Conservation (phyloP, 2,113 vertebrate genomes). For the Colossoma macropomum region DNA sequence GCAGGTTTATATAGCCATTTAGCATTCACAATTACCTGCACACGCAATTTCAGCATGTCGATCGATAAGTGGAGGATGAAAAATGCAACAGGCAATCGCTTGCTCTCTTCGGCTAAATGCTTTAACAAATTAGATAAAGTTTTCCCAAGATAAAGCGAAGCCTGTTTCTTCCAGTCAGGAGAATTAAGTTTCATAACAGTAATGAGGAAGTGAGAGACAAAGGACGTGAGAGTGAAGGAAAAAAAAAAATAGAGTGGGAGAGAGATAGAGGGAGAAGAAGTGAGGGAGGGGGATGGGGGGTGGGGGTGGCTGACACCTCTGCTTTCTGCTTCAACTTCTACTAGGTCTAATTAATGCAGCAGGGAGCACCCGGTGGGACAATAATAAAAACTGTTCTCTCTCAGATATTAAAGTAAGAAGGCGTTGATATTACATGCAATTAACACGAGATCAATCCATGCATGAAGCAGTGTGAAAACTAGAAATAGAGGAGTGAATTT, state of each 20-base stretch:
- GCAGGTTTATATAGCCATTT: not conserved
- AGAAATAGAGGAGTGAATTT: slow-evolving; percentile 26
- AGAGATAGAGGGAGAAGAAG: not conserved
- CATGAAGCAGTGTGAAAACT: slow-evolving; percentile 30
- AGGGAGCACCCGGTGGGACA: not conserved
- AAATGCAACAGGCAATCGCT: not conserved
- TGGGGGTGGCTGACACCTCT: not conserved
- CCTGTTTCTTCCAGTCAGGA: not conserved
- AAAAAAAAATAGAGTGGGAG: not conserved
- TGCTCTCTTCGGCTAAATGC: not conserved
- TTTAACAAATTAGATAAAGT: not conserved
- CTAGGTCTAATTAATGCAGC: slow-evolving; percentile 38
- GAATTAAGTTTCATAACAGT: not conserved
- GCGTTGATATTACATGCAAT: slow-evolving; percentile 46
- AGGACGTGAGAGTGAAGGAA: not conserved
- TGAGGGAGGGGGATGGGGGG: not conserved
- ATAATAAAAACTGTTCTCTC: slow-evolving; percentile 38
- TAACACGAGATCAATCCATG: slow-evolving; percentile 53
- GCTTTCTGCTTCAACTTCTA: slow-evolving; percentile 43
- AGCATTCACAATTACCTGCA: slow-evolving; percentile 21
- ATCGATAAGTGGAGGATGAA: not conserved
- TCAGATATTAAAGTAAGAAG: slow-evolving; percentile 30
- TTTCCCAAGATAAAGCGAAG: not conserved
- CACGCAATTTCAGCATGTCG: not conserved
- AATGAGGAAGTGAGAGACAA: not conserved